phyloP scores from a whole-genome alignment of 2,888 invertebrate genomes.

The Lasius platythorax region DNA sequence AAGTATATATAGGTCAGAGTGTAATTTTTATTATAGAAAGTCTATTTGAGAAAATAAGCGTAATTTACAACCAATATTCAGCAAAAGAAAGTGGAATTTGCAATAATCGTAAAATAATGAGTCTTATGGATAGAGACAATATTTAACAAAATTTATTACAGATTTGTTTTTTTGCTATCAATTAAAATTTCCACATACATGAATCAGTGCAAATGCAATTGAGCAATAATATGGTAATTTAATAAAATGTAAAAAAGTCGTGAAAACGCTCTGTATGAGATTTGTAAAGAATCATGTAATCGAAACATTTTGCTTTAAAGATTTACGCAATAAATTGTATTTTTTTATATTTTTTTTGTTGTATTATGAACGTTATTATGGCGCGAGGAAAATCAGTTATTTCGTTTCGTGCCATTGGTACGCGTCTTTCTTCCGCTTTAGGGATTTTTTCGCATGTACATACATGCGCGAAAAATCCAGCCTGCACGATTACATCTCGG shows the following conservation, averaged over 20 bases:
- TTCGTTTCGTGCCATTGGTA: not conserved
- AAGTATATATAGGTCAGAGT: not conserved
- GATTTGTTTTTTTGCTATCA: not conserved
- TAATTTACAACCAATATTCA: not conserved
- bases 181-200: not conserved
- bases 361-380: not conserved
- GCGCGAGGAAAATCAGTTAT: not conserved
- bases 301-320: not conserved
- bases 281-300: not conserved
- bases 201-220: not conserved
- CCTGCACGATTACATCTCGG: not conserved
- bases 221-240: not conserved
- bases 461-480: not conserved
- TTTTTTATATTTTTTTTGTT: not conserved
- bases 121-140: not conserved
- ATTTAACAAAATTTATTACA: not conserved
- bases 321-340: not conserved
- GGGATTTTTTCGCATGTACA: slow-evolving; percentile 53
- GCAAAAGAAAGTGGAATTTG: not conserved
- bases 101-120: not conserved
- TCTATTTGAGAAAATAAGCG: not conserved
- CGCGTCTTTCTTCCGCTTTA: not conserved
- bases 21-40: not conserved
- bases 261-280: not conserved
- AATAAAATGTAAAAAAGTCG: not conserved